These are phyloP conservation scores for Endotricha flammealis DNA, from an alignment of 2,888 invertebrate genomes.

Conservation along the genomic window DNA sequence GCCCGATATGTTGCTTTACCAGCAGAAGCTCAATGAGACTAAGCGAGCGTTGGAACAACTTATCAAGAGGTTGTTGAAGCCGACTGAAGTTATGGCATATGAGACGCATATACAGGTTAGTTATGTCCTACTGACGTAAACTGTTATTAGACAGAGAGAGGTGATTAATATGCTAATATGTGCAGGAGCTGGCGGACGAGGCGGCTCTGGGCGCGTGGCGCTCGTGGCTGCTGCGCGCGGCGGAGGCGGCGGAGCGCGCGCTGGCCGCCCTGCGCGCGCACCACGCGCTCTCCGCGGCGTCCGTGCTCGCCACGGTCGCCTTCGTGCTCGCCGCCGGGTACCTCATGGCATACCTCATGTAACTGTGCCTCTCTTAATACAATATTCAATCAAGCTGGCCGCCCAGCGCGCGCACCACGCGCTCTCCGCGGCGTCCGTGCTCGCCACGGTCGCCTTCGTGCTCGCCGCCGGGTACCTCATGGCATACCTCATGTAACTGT, in stretches of 20 bases:
- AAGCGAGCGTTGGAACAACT: slow-evolving; percentile 84
- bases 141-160: neutral
- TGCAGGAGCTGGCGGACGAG: slow-evolving; percentile 86
- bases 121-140: too few species aligned
- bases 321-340: slow-evolving; percentile 80
- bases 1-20: slow-evolving; percentile 53
- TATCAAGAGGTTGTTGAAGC: slow-evolving; percentile 83
- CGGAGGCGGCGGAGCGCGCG: slow-evolving; percentile 84
- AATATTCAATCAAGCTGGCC: too few species aligned
- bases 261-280: slow-evolving; percentile 85
- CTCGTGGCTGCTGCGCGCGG: slow-evolving; percentile 81
- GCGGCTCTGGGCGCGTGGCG: slow-evolving; percentile 85
- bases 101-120: slow-evolving; percentile 87
- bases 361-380: too few species aligned
- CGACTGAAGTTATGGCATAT: slow-evolving; percentile 85
- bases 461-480: too few species aligned
- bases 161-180: neutral
- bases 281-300: slow-evolving; percentile 87
- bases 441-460: too few species aligned
- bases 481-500: too few species aligned
- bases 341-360: slow-evolving; percentile 89
- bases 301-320: slow-evolving; percentile 72
- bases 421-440: too few species aligned
- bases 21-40: slow-evolving; percentile 81
- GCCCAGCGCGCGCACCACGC: too few species aligned